phyloP scores from a whole-genome alignment of 2,797 vertebrate genomes.

The Borostomias antarcticus region DNA sequence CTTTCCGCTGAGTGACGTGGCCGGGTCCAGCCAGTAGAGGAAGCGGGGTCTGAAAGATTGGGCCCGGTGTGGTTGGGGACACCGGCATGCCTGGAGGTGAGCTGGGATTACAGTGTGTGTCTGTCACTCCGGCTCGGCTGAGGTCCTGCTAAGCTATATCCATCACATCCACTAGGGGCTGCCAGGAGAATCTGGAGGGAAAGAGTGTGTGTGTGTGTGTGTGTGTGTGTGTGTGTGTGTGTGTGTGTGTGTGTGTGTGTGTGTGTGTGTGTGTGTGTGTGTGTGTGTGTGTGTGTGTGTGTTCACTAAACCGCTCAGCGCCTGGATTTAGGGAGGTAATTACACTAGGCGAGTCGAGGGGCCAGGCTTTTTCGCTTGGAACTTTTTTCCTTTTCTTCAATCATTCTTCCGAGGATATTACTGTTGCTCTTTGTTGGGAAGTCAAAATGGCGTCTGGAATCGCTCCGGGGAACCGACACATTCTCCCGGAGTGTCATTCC shows the following conservation, averaged over 20 bases:
- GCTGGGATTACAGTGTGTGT: constrained; percentile 35
- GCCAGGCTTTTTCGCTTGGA: background rate
- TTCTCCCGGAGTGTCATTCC: constrained; percentile 44
- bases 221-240: constrained; percentile 3
- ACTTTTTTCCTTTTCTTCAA: background rate
- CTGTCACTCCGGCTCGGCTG: constrained; percentile 19
- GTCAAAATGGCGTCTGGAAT: background rate
- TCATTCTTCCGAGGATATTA: background rate
- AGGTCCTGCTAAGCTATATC: constrained; percentile 28
- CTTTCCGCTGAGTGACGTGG: constrained; percentile 19
- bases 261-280: background rate
- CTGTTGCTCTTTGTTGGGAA: constrained; percentile 5
- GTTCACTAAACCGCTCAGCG: constrained; percentile 31
- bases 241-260: constrained; percentile 2
- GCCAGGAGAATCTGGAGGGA: constrained; percentile 12
- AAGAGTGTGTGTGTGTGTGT: no score
- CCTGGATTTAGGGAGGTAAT: constrained; percentile 37
- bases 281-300: constrained; percentile 7
- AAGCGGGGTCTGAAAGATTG: constrained; percentile 38
- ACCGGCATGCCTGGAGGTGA: constrained; percentile 5
- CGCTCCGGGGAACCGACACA: constrained; percentile 14
- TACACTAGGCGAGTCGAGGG: constrained; percentile 27
- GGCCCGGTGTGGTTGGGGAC: constrained; percentile 5
- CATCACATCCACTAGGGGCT: constrained; percentile 47
- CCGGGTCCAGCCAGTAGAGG: constrained; percentile 32